Evolutionary conservation across 2,113 vertebrate species (phyloP).

Genomic region (human): GRCh38 chr14:57936501-57937000

Average conservation of each 20-base stretch:
- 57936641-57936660: background rate
- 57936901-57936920: background rate
- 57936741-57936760: background rate
- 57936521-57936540: background rate
- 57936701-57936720: background rate
- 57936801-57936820: background rate
- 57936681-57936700: background rate
- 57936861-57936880: background rate
- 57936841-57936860: background rate
- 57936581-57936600: background rate
- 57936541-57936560: background rate
- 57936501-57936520: background rate
- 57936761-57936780: background rate
- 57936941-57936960: background rate
- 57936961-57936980: background rate
- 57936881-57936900: background rate
- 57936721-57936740: background rate
- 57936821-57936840: background rate
- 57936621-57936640: background rate
- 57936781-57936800: background rate
- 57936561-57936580: background rate
- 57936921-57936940: background rate
- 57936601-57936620: background rate
- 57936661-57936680: background rate
- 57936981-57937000: background rate